phyloP scores from a whole-genome alignment of 1,140 invertebrate genomes.

The Trachymyrmex septentrionalis region DNA sequence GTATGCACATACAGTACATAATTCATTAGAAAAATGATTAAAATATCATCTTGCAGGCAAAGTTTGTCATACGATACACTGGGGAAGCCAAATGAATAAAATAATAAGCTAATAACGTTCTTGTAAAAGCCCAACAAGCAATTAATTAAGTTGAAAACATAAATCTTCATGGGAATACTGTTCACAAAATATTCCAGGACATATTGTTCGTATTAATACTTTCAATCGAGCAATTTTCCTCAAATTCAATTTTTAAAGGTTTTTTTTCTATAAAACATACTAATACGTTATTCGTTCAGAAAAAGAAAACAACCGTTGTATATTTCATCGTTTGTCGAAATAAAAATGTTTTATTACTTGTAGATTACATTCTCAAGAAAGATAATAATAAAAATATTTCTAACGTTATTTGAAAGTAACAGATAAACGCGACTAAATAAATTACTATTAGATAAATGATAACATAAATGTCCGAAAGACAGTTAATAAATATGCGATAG shows the following conservation, averaged over 20 bases:
- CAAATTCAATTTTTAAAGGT: not conserved
- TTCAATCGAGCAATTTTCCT: slow-evolving; percentile 13
- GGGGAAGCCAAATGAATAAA: slow-evolving; percentile 23
- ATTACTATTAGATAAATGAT: no score
- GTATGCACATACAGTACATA: not conserved
- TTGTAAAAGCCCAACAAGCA: slow-evolving; percentile 18
- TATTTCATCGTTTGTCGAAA: not conserved
- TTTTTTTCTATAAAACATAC: not conserved
- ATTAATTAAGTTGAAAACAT: slow-evolving; percentile 51
- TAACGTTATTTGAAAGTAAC: not conserved
- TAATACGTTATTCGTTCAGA: not conserved
- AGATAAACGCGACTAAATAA: not conserved
- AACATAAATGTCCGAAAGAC: not conserved
- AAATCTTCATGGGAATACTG: slow-evolving; percentile 3
- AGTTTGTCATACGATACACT: slow-evolving; percentile 6
- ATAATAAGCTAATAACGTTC: slow-evolving; percentile 20
- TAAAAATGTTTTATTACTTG: not conserved
- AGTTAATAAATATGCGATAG: not conserved
- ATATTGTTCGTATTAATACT: not conserved
- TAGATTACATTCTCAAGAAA: not conserved
- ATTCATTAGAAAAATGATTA: slow-evolving; percentile 8
- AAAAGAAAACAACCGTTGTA: not conserved
- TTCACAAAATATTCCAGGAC: slow-evolving; percentile 15
- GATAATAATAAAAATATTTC: not conserved
- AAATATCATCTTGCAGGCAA: not conserved